phyloP scores from a whole-genome alignment of 1,140 invertebrate genomes.

The Brachionus koreanus region DNA sequence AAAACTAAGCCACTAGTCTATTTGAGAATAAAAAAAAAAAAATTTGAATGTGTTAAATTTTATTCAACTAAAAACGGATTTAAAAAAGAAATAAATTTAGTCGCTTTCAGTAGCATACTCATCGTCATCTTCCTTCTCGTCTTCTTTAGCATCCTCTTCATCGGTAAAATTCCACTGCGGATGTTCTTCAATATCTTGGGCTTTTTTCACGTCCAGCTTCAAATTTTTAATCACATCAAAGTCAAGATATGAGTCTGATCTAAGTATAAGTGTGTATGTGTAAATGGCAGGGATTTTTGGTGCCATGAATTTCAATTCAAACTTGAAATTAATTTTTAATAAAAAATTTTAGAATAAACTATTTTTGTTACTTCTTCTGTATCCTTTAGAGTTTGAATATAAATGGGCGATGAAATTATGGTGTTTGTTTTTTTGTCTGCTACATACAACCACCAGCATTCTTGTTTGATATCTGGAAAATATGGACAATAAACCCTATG shows the following conservation, averaged over 20 bases:
- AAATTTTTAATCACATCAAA: slow-evolving; percentile 52
- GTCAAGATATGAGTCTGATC: slow-evolving; percentile 84
- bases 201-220: slow-evolving; percentile 29
- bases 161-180: slow-evolving; percentile 44
- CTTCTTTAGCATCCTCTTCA: slow-evolving; percentile 11
- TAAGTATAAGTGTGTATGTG: slow-evolving; percentile 84
- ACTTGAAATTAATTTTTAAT: slow-evolving; percentile 60
- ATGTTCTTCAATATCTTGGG: slow-evolving; percentile 15
- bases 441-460: slow-evolving; percentile 99
- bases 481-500: slow-evolving; percentile 92
- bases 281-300: slow-evolving; percentile 85
- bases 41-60: background rate
- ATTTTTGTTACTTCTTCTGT: slow-evolving; percentile 53
- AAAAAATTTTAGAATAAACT: background rate
- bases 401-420: slow-evolving; percentile 81
- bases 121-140: slow-evolving; percentile 6
- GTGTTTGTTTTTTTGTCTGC: slow-evolving; percentile 85
- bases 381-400: slow-evolving; percentile 67
- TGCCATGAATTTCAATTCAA: slow-evolving; percentile 91
- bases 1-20: slow-evolving; percentile 30
- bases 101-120: slow-evolving; percentile 39
- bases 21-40: background rate
- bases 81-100: slow-evolving; percentile 1
- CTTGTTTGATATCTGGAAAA: slow-evolving; percentile 92
- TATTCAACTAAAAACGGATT: background rate